These are phyloP conservation scores for Dynastes grantii DNA, from an alignment of 2,888 invertebrate genomes.

Conservation along the genomic window DNA sequence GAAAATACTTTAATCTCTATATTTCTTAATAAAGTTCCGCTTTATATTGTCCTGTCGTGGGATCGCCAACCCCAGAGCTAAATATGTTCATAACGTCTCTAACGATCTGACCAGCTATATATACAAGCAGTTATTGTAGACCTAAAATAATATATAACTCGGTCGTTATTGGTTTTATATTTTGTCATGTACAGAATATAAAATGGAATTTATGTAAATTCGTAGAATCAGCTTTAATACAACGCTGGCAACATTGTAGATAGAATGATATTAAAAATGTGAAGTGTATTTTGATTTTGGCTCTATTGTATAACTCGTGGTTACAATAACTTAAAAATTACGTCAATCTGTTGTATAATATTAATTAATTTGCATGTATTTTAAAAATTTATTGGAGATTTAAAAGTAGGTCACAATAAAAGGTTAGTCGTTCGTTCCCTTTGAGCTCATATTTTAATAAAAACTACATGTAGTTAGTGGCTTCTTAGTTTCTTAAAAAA, in stretches of 20 bases:
- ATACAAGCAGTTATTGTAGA: constrained; percentile 55
- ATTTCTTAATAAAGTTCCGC: constrained; percentile 59
- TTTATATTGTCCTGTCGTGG: constrained; percentile 55
- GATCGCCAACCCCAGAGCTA: constrained; percentile 53
- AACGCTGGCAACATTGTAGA: background rate
- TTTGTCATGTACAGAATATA: constrained; percentile 32
- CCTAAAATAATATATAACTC: constrained; percentile 55
- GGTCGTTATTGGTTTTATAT: constrained; percentile 50
- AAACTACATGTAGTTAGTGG: too few species aligned
- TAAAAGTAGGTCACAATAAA: too few species aligned
- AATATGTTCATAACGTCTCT: constrained; percentile 56
- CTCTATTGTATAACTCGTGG: too few species aligned
- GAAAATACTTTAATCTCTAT: constrained; percentile 51
- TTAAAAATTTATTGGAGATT: background rate
- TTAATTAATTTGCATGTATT: background rate
- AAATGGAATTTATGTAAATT: constrained; percentile 45
- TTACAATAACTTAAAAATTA: too few species aligned
- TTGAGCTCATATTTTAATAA: too few species aligned
- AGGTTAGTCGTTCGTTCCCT: too few species aligned
- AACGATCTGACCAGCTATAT: constrained; percentile 53
- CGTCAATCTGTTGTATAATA: background rate
- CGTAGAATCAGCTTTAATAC: background rate
- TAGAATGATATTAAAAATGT: too few species aligned
- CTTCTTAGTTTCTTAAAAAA: too few species aligned
- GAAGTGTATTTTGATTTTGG: too few species aligned